These are phyloP conservation scores for Numida meleagris DNA, from an alignment of 2,113 vertebrate species.

Conservation along the genomic window DNA sequence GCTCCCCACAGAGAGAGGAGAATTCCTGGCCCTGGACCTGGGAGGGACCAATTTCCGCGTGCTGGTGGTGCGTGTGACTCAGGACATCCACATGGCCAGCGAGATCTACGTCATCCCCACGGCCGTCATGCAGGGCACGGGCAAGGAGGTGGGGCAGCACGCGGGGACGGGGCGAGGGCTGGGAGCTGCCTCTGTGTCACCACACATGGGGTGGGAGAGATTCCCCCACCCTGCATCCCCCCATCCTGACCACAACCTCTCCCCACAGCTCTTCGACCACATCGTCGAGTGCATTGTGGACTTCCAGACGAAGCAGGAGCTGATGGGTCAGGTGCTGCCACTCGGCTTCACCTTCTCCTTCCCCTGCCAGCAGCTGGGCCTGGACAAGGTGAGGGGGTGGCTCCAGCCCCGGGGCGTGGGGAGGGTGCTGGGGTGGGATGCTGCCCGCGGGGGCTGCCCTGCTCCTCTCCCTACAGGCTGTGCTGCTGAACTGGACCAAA, in stretches of 20 bases:
- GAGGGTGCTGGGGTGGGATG: fast-evolving
- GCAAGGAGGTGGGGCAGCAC: slow-evolving; percentile 63
- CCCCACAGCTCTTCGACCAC: slow-evolving; percentile 79
- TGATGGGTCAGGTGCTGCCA: slow-evolving; percentile 54
- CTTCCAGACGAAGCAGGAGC: slow-evolving; percentile 74
- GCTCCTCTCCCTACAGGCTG: slow-evolving; percentile 63
- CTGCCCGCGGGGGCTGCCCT: not conserved
- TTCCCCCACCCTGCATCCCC: fast-evolving
- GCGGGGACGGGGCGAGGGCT: fast-evolving
- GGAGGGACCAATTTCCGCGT: slow-evolving; percentile 91
- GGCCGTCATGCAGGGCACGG: slow-evolving; percentile 73
- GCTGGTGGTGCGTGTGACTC: slow-evolving; percentile 73
- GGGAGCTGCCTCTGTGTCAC: not conserved
- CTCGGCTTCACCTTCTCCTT: slow-evolving; percentile 85
- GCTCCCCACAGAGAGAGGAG: slow-evolving; percentile 78
- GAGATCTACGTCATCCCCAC: slow-evolving; percentile 80
- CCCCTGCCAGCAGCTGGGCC: slow-evolving; percentile 77
- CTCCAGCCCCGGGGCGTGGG: not conserved
- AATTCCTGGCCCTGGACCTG: slow-evolving; percentile 88
- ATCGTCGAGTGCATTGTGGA: slow-evolving; percentile 78
- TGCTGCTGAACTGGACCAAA: slow-evolving; percentile 84
- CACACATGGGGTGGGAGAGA: too few relatives aligned
- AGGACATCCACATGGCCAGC: slow-evolving; percentile 72
- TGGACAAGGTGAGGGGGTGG: slow-evolving; percentile 77
- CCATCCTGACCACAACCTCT: fast-evolving